These are phyloP conservation scores for Carassius carassius DNA, from an alignment of 2,113 vertebrate species.

Conservation along the genomic window DNA sequence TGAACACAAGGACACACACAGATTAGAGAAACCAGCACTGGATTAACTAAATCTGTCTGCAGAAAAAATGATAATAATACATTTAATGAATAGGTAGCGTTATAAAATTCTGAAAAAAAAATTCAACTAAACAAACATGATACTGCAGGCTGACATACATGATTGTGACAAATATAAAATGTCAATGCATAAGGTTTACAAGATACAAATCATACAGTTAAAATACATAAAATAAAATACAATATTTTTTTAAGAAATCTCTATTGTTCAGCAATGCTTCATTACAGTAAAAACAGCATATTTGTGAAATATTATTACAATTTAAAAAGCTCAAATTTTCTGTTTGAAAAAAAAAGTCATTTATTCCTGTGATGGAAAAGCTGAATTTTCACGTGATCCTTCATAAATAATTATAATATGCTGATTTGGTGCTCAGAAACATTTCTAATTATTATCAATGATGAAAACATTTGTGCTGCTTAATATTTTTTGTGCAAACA, in stretches of 20 bases:
- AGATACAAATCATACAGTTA: not conserved
- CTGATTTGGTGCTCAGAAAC: no score
- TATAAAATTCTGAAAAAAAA: not conserved
- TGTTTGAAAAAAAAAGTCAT: not conserved
- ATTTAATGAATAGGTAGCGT: not conserved
- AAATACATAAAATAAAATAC: not conserved
- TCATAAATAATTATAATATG: no score
- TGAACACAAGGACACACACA: slow-evolving; percentile 9
- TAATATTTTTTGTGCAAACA: not conserved
- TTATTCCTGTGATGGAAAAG: no score
- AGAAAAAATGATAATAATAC: not conserved
- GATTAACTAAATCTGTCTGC: slow-evolving; percentile 9
- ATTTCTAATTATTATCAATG: no score
- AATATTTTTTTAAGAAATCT: not conserved
- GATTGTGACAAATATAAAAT: not conserved
- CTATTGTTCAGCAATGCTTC: not conserved
- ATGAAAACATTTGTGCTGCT: not conserved
- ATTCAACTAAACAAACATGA: not conserved
- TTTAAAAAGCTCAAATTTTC: not conserved
- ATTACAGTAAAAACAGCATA: no score
- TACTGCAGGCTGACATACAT: not conserved
- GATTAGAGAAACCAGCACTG: not conserved
- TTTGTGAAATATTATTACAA: not conserved
- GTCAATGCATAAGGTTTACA: not conserved
- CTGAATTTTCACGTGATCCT: no score